These are phyloP conservation scores for Heterodera schachtii DNA, from an alignment of 1,140 invertebrate genomes.

Conservation along the genomic window DNA sequence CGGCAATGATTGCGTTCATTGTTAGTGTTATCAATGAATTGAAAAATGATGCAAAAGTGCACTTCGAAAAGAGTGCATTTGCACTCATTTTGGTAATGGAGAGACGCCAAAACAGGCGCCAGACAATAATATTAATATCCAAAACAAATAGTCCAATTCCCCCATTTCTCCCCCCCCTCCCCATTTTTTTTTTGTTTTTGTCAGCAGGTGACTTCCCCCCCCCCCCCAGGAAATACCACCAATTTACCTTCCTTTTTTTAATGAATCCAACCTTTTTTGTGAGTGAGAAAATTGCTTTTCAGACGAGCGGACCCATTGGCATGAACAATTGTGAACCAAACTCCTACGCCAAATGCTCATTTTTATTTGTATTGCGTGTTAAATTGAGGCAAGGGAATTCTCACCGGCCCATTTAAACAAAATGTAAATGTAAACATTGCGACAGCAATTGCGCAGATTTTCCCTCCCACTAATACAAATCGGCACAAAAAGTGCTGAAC, in stretches of 20 bases:
- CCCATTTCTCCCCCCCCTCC: neutral
- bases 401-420: too few species aligned
- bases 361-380: neutral
- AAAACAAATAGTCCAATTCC: neutral
- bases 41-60: too few species aligned
- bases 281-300: neutral
- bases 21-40: too few species aligned
- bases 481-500: neutral
- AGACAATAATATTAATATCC: too few species aligned
- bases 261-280: neutral
- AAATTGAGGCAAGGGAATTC: neutral
- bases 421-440: too few species aligned
- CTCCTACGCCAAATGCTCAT: neutral
- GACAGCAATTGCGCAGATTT: neutral
- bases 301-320: neutral
- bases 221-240: neutral
- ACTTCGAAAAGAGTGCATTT: too few species aligned
- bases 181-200: neutral
- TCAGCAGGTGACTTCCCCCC: neutral
- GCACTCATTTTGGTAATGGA: too few species aligned
- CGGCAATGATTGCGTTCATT: too few species aligned
- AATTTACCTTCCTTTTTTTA: neutral
- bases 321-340: too few species aligned
- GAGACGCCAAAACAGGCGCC: too few species aligned
- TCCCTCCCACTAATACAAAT: neutral